phyloP scores from a whole-genome alignment of 1,140 invertebrate genomes.

The Drosophila takahashii region DNA sequence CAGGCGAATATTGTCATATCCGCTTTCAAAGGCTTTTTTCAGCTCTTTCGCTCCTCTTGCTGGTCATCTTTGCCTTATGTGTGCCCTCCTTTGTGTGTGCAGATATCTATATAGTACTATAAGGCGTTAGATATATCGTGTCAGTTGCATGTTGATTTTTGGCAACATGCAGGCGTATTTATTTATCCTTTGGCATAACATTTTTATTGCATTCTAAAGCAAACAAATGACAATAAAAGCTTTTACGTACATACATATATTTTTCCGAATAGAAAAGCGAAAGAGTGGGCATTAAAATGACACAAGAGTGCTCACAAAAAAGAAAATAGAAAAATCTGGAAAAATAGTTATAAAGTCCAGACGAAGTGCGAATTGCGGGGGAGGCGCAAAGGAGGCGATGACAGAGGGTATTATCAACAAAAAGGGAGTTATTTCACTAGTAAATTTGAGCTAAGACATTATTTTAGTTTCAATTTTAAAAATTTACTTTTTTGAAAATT shows the following conservation, averaged over 20 bases:
- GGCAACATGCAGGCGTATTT: slow-evolving; percentile 53
- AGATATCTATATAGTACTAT: neutral
- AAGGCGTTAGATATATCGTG: slow-evolving; percentile 15
- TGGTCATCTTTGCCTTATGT: slow-evolving; percentile 26
- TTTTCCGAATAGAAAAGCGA: slow-evolving; percentile 15
- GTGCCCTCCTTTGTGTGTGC: slow-evolving; percentile 9
- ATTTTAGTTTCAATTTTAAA: no score
- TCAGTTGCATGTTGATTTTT: slow-evolving; percentile 52
- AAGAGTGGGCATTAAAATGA: slow-evolving; percentile 38
- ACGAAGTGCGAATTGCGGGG: neutral
- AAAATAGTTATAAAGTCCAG: slow-evolving; percentile 12
- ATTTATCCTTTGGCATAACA: slow-evolving; percentile 64
- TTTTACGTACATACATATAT: slow-evolving; percentile 45
- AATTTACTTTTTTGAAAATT: no score
- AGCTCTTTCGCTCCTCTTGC: slow-evolving; percentile 1
- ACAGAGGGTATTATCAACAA: slow-evolving; percentile 1
- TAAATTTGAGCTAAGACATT: neutral
- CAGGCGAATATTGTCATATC: slow-evolving; percentile 1
- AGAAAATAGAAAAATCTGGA: neutral
- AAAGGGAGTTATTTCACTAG: no score
- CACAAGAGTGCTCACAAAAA: slow-evolving; percentile 17
- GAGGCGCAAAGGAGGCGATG: neutral
- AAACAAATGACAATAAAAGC: slow-evolving; percentile 71
- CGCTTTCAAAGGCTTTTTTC: neutral
- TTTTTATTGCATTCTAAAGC: slow-evolving; percentile 73